Percentiles rank a stretch among this genome's conserved stretches.
These are phyloP conservation scores for Pristis pectinata DNA, from an alignment of 2,797 vertebrate species.

Conservation along the genomic window DNA sequence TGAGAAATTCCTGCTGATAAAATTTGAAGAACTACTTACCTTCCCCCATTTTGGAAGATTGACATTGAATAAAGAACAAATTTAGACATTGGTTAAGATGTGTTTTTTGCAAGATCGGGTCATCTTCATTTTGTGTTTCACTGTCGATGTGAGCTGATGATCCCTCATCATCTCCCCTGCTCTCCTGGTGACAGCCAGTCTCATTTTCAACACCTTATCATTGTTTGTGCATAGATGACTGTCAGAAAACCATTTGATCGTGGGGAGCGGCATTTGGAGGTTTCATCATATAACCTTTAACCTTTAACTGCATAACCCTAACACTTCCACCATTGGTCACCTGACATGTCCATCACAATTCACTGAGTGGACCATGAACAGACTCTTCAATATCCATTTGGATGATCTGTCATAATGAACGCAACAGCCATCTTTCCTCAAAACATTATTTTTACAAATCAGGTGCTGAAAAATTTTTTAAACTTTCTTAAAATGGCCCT, in stretches of 20 bases:
- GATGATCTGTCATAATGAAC: not conserved
- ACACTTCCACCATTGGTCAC: not conserved
- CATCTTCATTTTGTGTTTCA: not conserved
- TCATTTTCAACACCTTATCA: not conserved
- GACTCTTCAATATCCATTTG: not conserved
- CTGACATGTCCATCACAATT: not conserved
- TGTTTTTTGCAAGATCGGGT: not conserved
- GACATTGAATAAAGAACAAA: not conserved
- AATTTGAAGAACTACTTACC: not conserved
- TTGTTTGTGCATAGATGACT: not conserved
- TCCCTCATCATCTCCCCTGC: not conserved
- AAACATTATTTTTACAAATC: not conserved
- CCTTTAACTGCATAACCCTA: not conserved
- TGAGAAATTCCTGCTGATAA: constrained; percentile 13
- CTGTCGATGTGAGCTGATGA: not conserved
- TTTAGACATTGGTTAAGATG: not conserved
- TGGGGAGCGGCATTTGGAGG: not conserved
- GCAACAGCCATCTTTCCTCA: not conserved
- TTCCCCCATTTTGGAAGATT: not conserved
- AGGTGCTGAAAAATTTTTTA: not conserved
- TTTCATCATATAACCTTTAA: not conserved
- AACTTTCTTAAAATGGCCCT: not conserved
- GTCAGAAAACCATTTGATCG: not conserved
- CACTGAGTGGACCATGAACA: no score
- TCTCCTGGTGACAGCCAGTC: not conserved